phyloP scores from a whole-genome alignment of 2,888 invertebrate species.

The Spatulosminthurus flaviceps region DNA sequence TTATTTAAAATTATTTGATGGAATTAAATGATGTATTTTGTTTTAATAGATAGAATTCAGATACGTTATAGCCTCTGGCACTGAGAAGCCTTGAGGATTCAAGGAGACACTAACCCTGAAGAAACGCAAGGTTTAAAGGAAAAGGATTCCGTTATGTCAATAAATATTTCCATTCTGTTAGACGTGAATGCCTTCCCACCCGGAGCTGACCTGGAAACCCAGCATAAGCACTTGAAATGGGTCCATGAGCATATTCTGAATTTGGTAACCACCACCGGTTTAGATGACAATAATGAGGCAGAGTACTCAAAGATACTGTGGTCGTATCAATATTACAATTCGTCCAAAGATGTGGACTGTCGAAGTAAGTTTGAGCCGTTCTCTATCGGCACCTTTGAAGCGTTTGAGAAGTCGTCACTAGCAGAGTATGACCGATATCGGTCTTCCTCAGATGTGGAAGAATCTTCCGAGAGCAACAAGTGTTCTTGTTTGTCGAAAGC shows the following conservation, averaged over 20 bases:
- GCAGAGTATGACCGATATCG: constrained; percentile 26
- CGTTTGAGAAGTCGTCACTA: constrained; percentile 48
- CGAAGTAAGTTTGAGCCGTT: constrained; percentile 54
- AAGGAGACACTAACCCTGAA: too few species aligned
- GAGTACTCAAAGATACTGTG: constrained; percentile 52
- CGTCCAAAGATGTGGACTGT: constrained; percentile 51
- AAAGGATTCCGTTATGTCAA: constrained; percentile 25
- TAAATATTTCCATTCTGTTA: constrained; percentile 44
- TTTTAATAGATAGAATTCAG: too few species aligned
- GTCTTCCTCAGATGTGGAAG: neutral
- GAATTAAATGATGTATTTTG: too few species aligned
- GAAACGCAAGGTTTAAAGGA: too few species aligned
- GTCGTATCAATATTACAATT: constrained; percentile 57
- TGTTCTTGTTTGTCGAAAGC: constrained; percentile 36
- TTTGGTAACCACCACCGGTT: constrained; percentile 50
- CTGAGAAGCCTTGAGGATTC: too few species aligned
- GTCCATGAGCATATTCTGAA: constrained; percentile 54
- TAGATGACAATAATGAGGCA: constrained; percentile 38
- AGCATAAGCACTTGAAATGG: constrained; percentile 46
- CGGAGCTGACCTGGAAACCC: neutral
- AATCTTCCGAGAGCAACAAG: constrained; percentile 5
- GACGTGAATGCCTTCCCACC: constrained; percentile 48
- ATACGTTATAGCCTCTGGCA: too few species aligned
- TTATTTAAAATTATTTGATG: too few species aligned
- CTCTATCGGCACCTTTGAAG: constrained; percentile 48